A percentile compares a stretch with the other conserved stretches of the same genome.
These are phyloP conservation scores for Protobothrops flavoviridis DNA, from an alignment of 2,113 vertebrate species.

Conservation along the genomic window DNA sequence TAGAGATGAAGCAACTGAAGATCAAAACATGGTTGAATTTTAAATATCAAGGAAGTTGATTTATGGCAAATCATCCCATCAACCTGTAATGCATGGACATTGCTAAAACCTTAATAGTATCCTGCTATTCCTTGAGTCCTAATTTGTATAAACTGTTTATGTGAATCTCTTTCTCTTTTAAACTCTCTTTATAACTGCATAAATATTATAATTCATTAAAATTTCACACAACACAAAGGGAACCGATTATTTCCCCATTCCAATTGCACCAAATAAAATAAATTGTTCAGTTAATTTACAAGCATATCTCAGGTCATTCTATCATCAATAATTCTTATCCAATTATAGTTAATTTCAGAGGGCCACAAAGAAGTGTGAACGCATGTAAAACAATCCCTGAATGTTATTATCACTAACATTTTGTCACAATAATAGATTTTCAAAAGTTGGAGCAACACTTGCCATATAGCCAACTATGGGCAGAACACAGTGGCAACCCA, in stretches of 20 bases:
- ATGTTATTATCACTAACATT: not conserved
- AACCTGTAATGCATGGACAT: not conserved
- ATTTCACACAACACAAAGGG: not conserved
- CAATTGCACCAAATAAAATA: not conserved
- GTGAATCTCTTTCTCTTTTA: not conserved
- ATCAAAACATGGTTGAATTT: not conserved
- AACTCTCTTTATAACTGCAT: not conserved
- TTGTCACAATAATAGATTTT: not conserved
- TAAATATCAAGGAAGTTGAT: not conserved
- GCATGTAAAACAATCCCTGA: not conserved
- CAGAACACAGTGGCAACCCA: not conserved
- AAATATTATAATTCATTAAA: not conserved
- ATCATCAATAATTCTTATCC: not conserved
- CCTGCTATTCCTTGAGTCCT: not conserved
- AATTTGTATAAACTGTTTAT: not conserved
- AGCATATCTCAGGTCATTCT: not conserved
- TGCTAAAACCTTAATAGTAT: not conserved
- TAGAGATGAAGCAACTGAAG: accelerated
- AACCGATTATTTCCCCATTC: not conserved
- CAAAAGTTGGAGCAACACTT: not conserved
- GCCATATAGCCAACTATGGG: not conserved
- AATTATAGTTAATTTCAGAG: not conserved
- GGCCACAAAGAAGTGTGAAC: not conserved
- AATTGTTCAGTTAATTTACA: not conserved
- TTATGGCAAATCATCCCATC: not conserved